phyloP scores from a whole-genome alignment of 2,113 vertebrate species.

The Conger conger region DNA sequence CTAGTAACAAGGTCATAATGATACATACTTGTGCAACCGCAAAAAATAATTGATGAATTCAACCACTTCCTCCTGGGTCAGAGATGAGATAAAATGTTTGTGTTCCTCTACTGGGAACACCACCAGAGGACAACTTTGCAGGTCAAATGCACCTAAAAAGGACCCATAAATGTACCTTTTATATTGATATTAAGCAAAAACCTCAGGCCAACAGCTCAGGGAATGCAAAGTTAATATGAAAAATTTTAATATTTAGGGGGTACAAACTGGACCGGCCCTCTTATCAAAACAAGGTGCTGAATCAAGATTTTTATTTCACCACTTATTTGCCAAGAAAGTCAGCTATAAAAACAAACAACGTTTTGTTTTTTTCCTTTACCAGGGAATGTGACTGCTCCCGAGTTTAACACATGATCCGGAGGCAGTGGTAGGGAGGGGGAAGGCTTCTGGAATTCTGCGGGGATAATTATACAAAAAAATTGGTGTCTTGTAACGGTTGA shows the following conservation, averaged over 20 bases:
- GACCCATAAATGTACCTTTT: background rate
- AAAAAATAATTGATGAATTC: constrained; percentile 69
- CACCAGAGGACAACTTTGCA: constrained; percentile 64
- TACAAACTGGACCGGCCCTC: background rate
- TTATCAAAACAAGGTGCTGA: background rate
- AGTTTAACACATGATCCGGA: constrained; percentile 61
- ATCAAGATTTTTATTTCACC: background rate
- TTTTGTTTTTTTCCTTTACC: constrained; percentile 50
- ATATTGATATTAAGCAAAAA: background rate
- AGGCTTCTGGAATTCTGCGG: constrained; percentile 47
- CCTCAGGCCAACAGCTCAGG: background rate
- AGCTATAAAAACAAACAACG: background rate
- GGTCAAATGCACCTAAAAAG: constrained; percentile 65
- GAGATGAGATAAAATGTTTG: constrained; percentile 51
- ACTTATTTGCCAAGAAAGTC: background rate
- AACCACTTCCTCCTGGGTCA: constrained; percentile 62
- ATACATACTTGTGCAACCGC: constrained; percentile 56
- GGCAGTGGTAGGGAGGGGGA: constrained; percentile 47
- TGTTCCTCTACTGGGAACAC: constrained; percentile 64
- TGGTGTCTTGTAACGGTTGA: constrained; percentile 24
- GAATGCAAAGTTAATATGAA: background rate
- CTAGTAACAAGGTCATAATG: background rate
- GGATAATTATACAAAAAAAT: background rate
- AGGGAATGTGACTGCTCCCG: constrained; percentile 65
- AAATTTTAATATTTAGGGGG: background rate